Percentiles rank a stretch among this genome's conserved stretches.
Evolutionary conservation across 2,888 invertebrate species (phyloP).

Genomic region (Synergus umbraculus): DNA sequence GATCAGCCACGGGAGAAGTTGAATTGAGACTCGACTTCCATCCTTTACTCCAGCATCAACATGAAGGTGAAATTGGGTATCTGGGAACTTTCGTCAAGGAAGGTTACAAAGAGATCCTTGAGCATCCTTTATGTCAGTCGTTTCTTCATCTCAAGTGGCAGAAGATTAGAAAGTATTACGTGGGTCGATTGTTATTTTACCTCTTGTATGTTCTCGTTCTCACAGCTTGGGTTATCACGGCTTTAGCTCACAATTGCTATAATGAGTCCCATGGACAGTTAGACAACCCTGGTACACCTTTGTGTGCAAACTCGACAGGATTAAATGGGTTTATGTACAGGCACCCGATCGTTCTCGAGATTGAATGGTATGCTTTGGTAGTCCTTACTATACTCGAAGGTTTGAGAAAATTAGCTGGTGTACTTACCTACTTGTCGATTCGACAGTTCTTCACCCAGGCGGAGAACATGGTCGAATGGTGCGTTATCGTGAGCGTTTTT

Average conservation of each 20-base stretch:
- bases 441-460: slow-evolving; percentile 89
- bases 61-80: slow-evolving; percentile 91
- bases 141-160: slow-evolving; percentile 94
- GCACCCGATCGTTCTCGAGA: slow-evolving; percentile 87
- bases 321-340: slow-evolving; percentile 86
- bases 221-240: slow-evolving; percentile 90
- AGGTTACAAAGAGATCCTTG: slow-evolving; percentile 91
- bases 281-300: slow-evolving; percentile 80
- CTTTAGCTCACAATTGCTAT: slow-evolving; percentile 90
- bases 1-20: slow-evolving; percentile 87
- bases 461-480: slow-evolving; percentile 93
- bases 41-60: slow-evolving; percentile 89
- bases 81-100: slow-evolving; percentile 92
- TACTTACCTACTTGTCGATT: slow-evolving; percentile 89
- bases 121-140: slow-evolving; percentile 92
- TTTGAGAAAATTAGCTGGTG: slow-evolving; percentile 88
- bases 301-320: slow-evolving; percentile 85
- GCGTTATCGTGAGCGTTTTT: slow-evolving; percentile 90
- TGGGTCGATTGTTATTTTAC: slow-evolving; percentile 87
- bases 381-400: slow-evolving; percentile 89
- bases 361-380: slow-evolving; percentile 90
- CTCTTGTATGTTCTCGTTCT: slow-evolving; percentile 88
- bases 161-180: slow-evolving; percentile 92
- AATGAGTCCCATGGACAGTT: slow-evolving; percentile 83
- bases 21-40: slow-evolving; percentile 90